phyloP scores from a whole-genome alignment of 1,140 invertebrate species.

The Drosophila tropicalis region DNA sequence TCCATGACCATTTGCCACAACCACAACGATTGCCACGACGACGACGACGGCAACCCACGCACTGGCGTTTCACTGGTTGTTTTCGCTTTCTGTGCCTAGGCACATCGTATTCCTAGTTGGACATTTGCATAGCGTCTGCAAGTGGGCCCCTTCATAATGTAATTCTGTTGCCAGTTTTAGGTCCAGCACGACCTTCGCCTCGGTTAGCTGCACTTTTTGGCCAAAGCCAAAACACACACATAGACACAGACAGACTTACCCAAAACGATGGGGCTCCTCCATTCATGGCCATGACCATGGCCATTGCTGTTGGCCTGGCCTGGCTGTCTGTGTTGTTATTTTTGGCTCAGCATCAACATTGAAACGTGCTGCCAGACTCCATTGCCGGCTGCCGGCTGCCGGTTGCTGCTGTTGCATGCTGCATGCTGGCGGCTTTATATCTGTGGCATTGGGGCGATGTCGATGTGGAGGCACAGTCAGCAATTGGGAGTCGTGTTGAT shows the following conservation, averaged over 20 bases:
- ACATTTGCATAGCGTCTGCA: constrained; percentile 67
- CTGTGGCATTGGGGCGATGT: constrained; percentile 73
- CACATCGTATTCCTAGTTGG: constrained; percentile 38
- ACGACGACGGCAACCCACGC: constrained; percentile 10
- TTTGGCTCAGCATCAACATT: constrained; percentile 67
- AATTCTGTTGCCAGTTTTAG: constrained; percentile 50
- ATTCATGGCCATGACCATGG: constrained; percentile 49
- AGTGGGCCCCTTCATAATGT: constrained; percentile 50
- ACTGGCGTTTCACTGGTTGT: constrained; percentile 10
- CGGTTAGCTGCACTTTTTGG: constrained; percentile 61
- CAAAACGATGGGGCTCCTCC: constrained; percentile 21
- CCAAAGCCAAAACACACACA: constrained; percentile 56
- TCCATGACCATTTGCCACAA: constrained; percentile 16
- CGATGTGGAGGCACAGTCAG: constrained; percentile 3
- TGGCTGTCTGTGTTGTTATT: constrained; percentile 58
- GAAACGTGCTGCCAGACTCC: constrained; percentile 52
- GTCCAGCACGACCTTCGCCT: constrained; percentile 62
- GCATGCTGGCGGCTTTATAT: constrained; percentile 42
- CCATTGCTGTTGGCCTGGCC: constrained; percentile 19
- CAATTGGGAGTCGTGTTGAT: constrained; percentile 39
- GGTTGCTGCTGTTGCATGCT: constrained; percentile 13
- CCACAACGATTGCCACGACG: background rate
- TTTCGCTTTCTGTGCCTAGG: constrained; percentile 56
- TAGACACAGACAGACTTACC: constrained; percentile 43
- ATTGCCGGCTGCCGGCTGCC: constrained; percentile 43